These are phyloP conservation scores for Thymelicus acteon DNA, from an alignment of 2,888 invertebrate species.

Conservation along the genomic window DNA sequence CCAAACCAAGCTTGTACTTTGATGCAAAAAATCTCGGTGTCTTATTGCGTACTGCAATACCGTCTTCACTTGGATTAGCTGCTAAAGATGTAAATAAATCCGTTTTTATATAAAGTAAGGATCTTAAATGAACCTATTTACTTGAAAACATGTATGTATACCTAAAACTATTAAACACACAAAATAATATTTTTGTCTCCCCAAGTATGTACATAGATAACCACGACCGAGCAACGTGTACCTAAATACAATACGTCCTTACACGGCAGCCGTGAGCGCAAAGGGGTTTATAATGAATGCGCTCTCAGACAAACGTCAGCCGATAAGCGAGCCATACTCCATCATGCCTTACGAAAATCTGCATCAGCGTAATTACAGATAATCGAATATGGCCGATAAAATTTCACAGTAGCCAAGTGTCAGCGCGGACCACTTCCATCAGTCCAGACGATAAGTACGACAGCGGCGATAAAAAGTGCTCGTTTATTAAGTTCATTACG, in stretches of 20 bases:
- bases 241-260: background rate
- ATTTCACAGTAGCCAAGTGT: conserved; percentile 44
- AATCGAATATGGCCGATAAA: conserved; percentile 41
- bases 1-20: too few species aligned
- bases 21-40: too few species aligned
- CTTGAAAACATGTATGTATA: too few species aligned
- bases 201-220: too few species aligned
- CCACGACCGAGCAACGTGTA: background rate
- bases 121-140: too few species aligned
- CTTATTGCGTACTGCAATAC: too few species aligned
- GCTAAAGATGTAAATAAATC: too few species aligned
- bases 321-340: conserved; percentile 19
- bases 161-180: too few species aligned
- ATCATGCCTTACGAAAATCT: conserved; percentile 27
- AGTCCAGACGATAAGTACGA: conserved; percentile 32
- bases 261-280: background rate
- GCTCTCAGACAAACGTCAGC: conserved; percentile 12
- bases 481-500: conserved; percentile 39
- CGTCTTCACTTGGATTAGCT: too few species aligned
- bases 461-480: conserved; percentile 34
- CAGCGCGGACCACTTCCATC: conserved; percentile 36
- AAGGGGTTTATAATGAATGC: background rate
- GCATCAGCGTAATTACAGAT: conserved; percentile 34
- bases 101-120: too few species aligned
- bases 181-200: background rate